Percentiles rank a stretch among this genome's conserved stretches.
Evolutionary conservation across 1,140 invertebrate species (phyloP).

Genomic region (Meteorus sp.): DNA sequence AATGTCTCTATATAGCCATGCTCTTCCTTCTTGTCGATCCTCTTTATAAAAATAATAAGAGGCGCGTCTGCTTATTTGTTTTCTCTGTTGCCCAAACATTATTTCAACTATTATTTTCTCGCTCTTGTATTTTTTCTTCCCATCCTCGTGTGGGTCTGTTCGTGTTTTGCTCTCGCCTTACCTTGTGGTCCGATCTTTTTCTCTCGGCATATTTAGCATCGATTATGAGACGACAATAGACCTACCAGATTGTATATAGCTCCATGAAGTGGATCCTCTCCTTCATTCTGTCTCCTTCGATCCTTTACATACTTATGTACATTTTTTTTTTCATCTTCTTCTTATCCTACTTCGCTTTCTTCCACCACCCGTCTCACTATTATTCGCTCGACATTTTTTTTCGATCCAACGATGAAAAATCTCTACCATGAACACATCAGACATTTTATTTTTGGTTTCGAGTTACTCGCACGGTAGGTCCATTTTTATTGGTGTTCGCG

Average conservation of each 20-base stretch:
- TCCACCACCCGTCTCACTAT: background rate
- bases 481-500: too few species aligned
- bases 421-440: too few species aligned
- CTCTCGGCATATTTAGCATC: slow-evolving; percentile 45
- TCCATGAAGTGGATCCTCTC: slow-evolving; percentile 19
- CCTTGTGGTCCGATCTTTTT: slow-evolving; percentile 21
- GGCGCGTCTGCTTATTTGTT: slow-evolving; percentile 4
- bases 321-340: too few species aligned
- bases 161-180: too few species aligned
- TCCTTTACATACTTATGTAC: too few species aligned
- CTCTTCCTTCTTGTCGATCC: slow-evolving; percentile 25
- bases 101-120: background rate
- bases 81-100: slow-evolving; percentile 1
- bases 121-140: background rate
- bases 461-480: slow-evolving; percentile 41
- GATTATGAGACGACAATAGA: slow-evolving; percentile 51
- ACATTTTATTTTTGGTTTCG: too few species aligned
- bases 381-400: background rate
- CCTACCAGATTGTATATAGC: slow-evolving; percentile 45
- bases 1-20: slow-evolving; percentile 35
- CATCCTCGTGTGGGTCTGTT: background rate
- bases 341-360: too few species aligned
- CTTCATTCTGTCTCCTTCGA: background rate
- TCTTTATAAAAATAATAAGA: too few species aligned
- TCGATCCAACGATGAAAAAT: too few species aligned